These are phyloP conservation scores for Sebastes oblongus DNA, from an alignment of 2,797 vertebrate species.

Conservation along the genomic window DNA sequence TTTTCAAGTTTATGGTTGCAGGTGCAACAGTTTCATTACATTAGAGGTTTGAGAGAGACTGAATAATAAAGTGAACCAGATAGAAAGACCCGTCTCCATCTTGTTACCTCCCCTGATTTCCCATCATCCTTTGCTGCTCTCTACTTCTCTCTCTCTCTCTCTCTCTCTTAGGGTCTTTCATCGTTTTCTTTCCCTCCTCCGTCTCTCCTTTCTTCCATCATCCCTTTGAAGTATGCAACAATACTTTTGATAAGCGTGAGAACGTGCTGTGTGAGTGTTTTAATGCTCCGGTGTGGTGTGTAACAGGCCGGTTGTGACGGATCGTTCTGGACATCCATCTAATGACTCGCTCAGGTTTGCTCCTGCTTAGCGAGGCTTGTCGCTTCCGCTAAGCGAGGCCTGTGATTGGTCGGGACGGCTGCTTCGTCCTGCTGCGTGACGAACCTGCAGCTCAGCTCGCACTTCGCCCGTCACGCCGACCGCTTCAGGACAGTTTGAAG, in stretches of 20 bases:
- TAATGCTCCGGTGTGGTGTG: too few relatives aligned
- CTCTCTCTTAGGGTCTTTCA: background rate
- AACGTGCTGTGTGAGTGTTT: too few relatives aligned
- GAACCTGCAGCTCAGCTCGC: background rate
- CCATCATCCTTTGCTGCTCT: too few relatives aligned
- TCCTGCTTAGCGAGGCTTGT: background rate
- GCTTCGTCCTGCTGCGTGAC: background rate
- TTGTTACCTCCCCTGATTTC: too few relatives aligned
- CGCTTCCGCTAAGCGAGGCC: background rate
- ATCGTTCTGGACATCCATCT: constrained; percentile 63
- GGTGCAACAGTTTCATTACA: background rate
- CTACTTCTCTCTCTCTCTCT: too few relatives aligned
- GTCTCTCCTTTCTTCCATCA: too few relatives aligned
- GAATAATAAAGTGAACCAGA: background rate
- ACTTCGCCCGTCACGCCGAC: background rate
- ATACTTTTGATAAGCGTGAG: too few relatives aligned
- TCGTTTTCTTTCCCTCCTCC: too few relatives aligned
- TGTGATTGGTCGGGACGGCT: constrained; percentile 33
- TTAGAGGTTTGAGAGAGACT: background rate
- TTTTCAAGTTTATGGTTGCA: background rate
- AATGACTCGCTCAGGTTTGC: constrained; percentile 37
- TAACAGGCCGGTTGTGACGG: constrained; percentile 46
- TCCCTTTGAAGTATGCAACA: too few relatives aligned
- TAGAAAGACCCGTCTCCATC: too few relatives aligned
- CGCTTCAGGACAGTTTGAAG: background rate